Base-by-base conservation (phyloP, 1,140 invertebrate species). In the Halotydeus destructor region DNA sequence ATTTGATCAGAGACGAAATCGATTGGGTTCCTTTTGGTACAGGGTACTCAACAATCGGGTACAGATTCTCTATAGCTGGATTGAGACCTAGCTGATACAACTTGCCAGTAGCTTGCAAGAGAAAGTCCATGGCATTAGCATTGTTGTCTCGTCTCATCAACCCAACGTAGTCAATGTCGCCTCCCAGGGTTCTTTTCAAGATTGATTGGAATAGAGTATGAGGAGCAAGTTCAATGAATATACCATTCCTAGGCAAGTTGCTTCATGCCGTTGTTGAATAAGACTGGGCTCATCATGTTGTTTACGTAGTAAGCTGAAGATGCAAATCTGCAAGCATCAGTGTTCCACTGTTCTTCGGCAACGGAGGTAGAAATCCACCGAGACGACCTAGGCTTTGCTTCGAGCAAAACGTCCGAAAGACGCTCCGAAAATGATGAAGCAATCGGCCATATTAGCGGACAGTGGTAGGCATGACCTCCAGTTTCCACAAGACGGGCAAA, bases 231-330 rank as follows among this genome's bases (percentile, higher is more conserved):
- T 97, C 89, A 48, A 97, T 72, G 21, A 78, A 70, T 44, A 94
- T 65, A 3, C 86, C 84, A 55, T 85, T 78, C 45, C 73, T 69
- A 3, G 88, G 91, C 3, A 96, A 65, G 54, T 36, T 83, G 73
- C 45, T 69, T 56, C 26, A 93, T 51, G 19, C 77, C 84, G 54
- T 88, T 82, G 48, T 69, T 58, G 53, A 74, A 73, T 36, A 70
- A 52, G 0, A 73, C 65, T 37, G 68, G 65, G 25, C 78, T 83
- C 8, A 91, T 65, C 28, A 96, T 65, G 60, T 97, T 98, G 65
- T 94, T 93, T 1, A 91, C 85, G 58, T 91, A 83, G 61, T 98
- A 98, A 19, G 76, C 80, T 5, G 82, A 74, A 32, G 84, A 88
- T 28, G 81, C 86, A 40, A 73, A 64, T 53, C 75, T 69, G 0